Evolutionary conservation across 2,888 invertebrate genomes (phyloP).

Genomic region (Eulithis prunata): DNA sequence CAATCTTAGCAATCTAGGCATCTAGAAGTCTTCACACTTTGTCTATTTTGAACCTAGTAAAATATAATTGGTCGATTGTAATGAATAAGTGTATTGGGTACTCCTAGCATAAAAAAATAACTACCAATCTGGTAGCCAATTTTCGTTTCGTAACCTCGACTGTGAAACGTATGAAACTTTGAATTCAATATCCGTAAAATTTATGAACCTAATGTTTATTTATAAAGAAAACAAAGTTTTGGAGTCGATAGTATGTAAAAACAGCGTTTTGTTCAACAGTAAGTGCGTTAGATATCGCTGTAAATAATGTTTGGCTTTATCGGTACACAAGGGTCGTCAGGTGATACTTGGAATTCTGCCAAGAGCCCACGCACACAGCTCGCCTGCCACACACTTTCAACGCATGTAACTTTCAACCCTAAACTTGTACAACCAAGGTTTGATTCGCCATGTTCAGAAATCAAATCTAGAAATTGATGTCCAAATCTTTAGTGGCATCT

Average conservation of each 20-base stretch:
- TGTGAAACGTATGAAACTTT: slow-evolving; percentile 12
- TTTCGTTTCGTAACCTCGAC: slow-evolving; percentile 7
- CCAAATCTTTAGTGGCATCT: slow-evolving; percentile 75
- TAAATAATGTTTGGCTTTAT: slow-evolving; percentile 78
- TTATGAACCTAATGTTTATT: slow-evolving; percentile 45
- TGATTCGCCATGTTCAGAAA: slow-evolving; percentile 42
- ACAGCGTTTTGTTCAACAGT: slow-evolving; percentile 58
- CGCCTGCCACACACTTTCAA: slow-evolving; percentile 51
- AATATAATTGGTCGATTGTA: neutral
- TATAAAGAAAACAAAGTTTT: slow-evolving; percentile 40
- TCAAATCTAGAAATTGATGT: slow-evolving; percentile 70
- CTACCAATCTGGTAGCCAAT: neutral
- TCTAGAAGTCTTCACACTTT: too few relatives aligned
- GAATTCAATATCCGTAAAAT: slow-evolving; percentile 23
- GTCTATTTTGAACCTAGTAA: too few relatives aligned
- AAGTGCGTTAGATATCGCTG: slow-evolving; percentile 66
- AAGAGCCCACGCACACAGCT: slow-evolving; percentile 71
- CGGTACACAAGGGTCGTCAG: slow-evolving; percentile 78
- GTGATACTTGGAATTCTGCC: slow-evolving; percentile 75
- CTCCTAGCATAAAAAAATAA: slow-evolving; percentile 11
- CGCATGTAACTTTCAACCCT: slow-evolving; percentile 50
- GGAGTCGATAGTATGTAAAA: slow-evolving; percentile 46
- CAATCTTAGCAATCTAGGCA: too few relatives aligned
- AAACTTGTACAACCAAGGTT: slow-evolving; percentile 43
- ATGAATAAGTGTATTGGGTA: slow-evolving; percentile 2